These are phyloP conservation scores for Isaurus tuberculatus DNA, from an alignment of 92 coral and sea anemone genomes.

Conservation along the genomic window DNA sequence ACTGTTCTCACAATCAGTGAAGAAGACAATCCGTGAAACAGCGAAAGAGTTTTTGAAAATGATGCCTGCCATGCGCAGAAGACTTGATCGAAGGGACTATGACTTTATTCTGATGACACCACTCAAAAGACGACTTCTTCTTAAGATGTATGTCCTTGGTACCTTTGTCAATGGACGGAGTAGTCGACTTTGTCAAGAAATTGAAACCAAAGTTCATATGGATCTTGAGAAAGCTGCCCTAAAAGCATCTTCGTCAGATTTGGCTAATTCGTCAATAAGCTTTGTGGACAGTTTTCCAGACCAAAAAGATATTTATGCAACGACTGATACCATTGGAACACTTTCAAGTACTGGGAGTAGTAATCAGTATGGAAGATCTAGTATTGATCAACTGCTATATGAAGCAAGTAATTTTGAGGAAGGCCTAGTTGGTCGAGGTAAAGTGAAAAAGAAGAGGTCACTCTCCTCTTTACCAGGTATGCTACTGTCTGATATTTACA, in stretches of 20 bases:
- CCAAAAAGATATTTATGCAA: slow-evolving; percentile 63
- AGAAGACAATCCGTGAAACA: slow-evolving; percentile 92
- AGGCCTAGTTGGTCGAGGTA: background rate
- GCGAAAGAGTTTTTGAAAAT: slow-evolving; percentile 95
- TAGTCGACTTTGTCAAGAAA: slow-evolving; percentile 85
- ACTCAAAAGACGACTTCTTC: slow-evolving; percentile 90
- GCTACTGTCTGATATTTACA: background rate
- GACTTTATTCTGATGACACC: slow-evolving; percentile 97
- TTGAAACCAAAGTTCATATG: slow-evolving; percentile 85
- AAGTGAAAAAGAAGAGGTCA: slow-evolving; percentile 53
- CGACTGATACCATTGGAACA: slow-evolving; percentile 76
- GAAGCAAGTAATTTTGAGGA: slow-evolving; percentile 75
- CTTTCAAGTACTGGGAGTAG: slow-evolving; percentile 77
- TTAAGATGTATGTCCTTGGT: slow-evolving; percentile 96
- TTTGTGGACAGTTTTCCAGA: slow-evolving; percentile 77
- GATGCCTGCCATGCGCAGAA: slow-evolving; percentile 97
- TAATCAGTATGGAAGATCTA: slow-evolving; percentile 70
- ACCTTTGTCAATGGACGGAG: slow-evolving; percentile 95
- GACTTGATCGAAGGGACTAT: slow-evolving; percentile 94
- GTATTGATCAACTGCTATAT: slow-evolving; percentile 84
- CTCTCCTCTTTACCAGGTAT: slow-evolving; percentile 50
- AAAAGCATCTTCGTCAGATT: slow-evolving; percentile 56
- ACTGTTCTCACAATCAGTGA: slow-evolving; percentile 85
- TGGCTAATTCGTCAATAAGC: slow-evolving; percentile 58
- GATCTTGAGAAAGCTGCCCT: slow-evolving; percentile 78